Conservation (phyloP, 2,888 invertebrate species). For the Muscina levida region DNA sequence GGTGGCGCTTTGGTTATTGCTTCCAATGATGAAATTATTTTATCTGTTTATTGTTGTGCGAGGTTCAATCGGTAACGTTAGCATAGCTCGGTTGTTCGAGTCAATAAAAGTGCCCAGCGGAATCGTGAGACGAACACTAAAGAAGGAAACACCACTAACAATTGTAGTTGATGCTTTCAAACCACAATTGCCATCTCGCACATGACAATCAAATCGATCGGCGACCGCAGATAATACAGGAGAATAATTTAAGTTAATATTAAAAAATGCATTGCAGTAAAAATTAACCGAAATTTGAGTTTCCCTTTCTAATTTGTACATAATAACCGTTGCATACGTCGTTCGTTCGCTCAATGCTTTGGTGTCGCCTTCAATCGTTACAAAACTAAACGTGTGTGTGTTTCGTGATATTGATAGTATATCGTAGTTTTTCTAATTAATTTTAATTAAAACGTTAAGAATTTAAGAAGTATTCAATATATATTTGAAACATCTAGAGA, state of each 20-base stretch:
- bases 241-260: background rate
- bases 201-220: slow-evolving; percentile 10
- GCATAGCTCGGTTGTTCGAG: background rate
- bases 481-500: too few species aligned
- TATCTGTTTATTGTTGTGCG: slow-evolving; percentile 19
- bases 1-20: slow-evolving; percentile 3
- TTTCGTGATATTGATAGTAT: background rate
- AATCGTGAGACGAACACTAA: background rate
- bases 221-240: background rate
- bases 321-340: slow-evolving; percentile 10
- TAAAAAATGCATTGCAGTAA: too few species aligned
- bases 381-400: too few species aligned
- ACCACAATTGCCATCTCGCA: background rate
- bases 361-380: background rate
- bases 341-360: background rate
- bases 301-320: too few species aligned
- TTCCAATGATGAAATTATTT: slow-evolving; percentile 30
- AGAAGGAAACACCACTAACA: background rate
- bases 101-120: background rate
- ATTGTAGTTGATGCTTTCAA: background rate
- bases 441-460: too few species aligned
- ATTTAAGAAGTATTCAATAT: too few species aligned
- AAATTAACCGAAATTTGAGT: too few species aligned
- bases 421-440: background rate
- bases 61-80: slow-evolving; percentile 26